Evolutionary conservation across 2,888 invertebrate genomes (phyloP), one percentile per base, ranked within the genome.

Genomic region (Alentia gelatinosa): DNA sequence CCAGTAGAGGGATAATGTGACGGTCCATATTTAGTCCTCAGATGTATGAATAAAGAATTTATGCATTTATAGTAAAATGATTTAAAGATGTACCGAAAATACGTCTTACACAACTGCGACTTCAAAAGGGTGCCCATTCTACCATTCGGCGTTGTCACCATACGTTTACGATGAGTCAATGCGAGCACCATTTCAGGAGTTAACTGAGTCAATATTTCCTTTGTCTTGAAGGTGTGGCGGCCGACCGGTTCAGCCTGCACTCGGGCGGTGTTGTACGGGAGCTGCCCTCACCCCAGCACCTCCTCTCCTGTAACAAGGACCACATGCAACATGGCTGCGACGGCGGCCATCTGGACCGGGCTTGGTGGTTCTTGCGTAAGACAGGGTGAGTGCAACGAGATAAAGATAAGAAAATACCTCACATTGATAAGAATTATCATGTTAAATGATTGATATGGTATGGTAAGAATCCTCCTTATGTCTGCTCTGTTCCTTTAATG

Each of bases 301-400:
- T 99, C 39, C 96, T 99, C 0, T 98, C 98, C 0, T 99, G 99
- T 95, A 98, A 98, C 95, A 93, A 91, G 30, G 97, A 97, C 89
- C 97, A 97, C 91, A 63, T 40, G 26, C 94, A 95, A 91, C 97
- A 97, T 92, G 98, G 98, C 39, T 99, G 99, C 95, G 96, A 97
- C 50, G 99, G 99, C 0, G 99, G 99, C 0, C 97, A 98, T 95
- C 97, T 99, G 93, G 99, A 99, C 95, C 97, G 98, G 90, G 99
- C 99, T 0, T 99, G 99, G 99, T 97, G 98, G 96, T 99, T 97
- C 96, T 97, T 98, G 91, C 97, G 98, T 92, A 97, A 97, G 96
- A 97, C 97, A 90, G 97, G 97, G 97, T 97, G 94, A 92, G 95
- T 93, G 30, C n/a, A 39, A 35, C 33, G n/a, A n/a, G n/a, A n/a